Base-by-base conservation (phyloP, 2,797 vertebrate genomes). In the Champsocephalus gunnari region DNA sequence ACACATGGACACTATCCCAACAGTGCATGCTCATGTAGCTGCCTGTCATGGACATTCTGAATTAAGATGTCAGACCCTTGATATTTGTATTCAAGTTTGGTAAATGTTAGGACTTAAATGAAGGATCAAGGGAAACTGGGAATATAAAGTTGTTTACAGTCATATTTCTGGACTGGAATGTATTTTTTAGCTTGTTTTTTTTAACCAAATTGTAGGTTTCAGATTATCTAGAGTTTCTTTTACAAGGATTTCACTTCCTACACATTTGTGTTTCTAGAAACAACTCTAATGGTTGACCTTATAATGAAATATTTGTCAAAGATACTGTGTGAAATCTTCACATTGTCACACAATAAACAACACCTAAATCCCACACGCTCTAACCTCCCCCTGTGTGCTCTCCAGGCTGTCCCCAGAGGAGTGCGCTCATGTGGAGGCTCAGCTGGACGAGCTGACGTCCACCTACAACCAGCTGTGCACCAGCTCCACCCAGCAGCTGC, bases 351-450 rank as follows among this genome's bases (percentile, higher is more conserved):
- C 32, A 54, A 61, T 58, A 59, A 49, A 50, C 2, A 49, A 50
- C 2, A 10, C n/a, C 62, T n/a, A n/a, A 21, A 67, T 32, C 12
- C 9, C 4, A 4, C 14, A 56, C 44, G 17, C 44, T 53, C 47
- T 45, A 50, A 55, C 71, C 63, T 14, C 11, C 12, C 48, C 12
- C 14, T 13, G 51, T 71, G 49, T 78, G 44, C 54, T 57, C 16
- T 63, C 1, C 84, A 99, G 98, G 79, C 91, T 99, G 81, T 98
- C 97, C 45, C 93, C 95, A 3, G 92, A 94, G 49, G 98, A 99
- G 87, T 96, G 96, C 9, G 93, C 94, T 1, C 92, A 96, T 19
- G 96, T 99, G 47, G 93, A 94, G 3, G 88, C 95, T 55, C 98
- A 98, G 80, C 87, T 99, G 71, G 87, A 94, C 7, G 89, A 93